These are phyloP conservation scores for Heliconius himera DNA, from an alignment of 1,140 invertebrate genomes.

Conservation along the genomic window DNA sequence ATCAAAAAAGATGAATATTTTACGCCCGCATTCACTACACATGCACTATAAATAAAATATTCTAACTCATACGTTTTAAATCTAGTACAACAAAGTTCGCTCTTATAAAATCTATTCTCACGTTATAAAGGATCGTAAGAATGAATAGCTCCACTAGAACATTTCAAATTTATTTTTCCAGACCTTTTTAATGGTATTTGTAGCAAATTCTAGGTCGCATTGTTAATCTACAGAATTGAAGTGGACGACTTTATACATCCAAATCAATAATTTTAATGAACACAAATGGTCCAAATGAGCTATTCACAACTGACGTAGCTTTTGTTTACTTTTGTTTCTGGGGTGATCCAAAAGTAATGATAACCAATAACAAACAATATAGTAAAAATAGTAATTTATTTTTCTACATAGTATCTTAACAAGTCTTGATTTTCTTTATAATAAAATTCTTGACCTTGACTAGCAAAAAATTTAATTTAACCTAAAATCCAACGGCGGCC, in stretches of 20 bases:
- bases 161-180: not conserved
- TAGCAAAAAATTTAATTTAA: no score
- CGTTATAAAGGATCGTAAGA: slow-evolving; percentile 19
- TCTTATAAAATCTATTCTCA: slow-evolving; percentile 14
- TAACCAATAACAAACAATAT: no score
- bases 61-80: not conserved
- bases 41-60: slow-evolving; percentile 1
- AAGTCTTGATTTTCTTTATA: no score
- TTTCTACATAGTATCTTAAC: no score
- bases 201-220: not conserved
- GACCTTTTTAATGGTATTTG: slow-evolving; percentile 3
- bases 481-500: no score
- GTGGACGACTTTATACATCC: not conserved
- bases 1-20: not conserved
- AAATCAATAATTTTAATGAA: not conserved
- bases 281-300: not conserved
- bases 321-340: no score
- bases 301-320: no score
- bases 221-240: not conserved
- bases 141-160: not conserved
- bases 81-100: not conserved
- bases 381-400: no score
- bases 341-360: no score
- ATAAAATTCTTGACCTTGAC: no score
- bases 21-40: not conserved